A percentile compares a stretch with the other conserved stretches of the same genome.
These are phyloP conservation scores for Mantis religiosa DNA, from an alignment of 2,888 invertebrate genomes.

Conservation along the genomic window DNA sequence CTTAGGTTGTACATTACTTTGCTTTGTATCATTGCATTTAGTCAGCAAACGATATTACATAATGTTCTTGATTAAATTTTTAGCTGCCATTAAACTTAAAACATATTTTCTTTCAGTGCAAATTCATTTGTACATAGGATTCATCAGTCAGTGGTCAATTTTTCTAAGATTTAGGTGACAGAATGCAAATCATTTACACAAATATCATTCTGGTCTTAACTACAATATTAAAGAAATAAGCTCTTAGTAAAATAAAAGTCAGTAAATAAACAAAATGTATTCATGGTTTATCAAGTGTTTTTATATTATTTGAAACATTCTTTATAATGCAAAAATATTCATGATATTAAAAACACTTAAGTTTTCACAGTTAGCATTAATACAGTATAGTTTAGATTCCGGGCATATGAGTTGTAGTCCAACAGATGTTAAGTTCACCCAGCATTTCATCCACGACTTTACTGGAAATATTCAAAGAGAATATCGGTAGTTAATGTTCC, in stretches of 20 bases:
- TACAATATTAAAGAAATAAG: background rate
- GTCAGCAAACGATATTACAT: background rate
- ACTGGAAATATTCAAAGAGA: too few relatives aligned
- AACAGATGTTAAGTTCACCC: too few relatives aligned
- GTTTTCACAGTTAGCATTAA: too few relatives aligned
- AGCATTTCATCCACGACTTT: too few relatives aligned
- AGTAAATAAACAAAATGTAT: too few relatives aligned
- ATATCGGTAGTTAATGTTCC: too few relatives aligned
- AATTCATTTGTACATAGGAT: background rate
- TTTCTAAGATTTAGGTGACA: background rate
- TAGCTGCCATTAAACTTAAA: background rate
- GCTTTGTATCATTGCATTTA: background rate
- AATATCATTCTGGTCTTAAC: background rate
- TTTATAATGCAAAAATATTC: too few relatives aligned
- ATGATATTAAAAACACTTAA: too few relatives aligned
- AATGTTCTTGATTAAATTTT: background rate
- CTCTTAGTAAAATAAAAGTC: background rate
- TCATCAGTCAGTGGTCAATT: background rate
- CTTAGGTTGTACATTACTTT: background rate
- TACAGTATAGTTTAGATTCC: too few relatives aligned
- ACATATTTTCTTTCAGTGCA: background rate
- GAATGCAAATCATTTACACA: background rate
- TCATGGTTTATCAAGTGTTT: too few relatives aligned
- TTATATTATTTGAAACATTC: too few relatives aligned
- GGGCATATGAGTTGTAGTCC: too few relatives aligned